Conservation (phyloP, 2,888 invertebrate species). For the Pimpla rufipes region DNA sequence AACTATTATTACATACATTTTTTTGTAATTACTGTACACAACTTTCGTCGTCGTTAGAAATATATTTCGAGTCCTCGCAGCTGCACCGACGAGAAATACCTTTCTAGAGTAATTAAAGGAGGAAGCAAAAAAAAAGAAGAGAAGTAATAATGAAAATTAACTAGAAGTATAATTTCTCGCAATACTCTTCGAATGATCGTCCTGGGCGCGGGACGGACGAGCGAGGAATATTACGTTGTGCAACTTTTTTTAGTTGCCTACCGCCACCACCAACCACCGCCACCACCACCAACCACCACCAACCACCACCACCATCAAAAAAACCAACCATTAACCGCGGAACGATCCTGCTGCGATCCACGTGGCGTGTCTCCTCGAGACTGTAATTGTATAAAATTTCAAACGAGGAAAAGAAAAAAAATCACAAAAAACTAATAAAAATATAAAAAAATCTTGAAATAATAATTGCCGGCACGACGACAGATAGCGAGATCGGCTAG, state of each 20-base stretch:
- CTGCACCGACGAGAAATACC: slow-evolving; percentile 58
- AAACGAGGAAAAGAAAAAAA: slow-evolving; percentile 51
- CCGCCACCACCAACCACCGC: slow-evolving; percentile 9
- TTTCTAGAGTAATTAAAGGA: slow-evolving; percentile 69
- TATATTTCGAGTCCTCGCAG: slow-evolving; percentile 63
- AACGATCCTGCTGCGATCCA: slow-evolving; percentile 62
- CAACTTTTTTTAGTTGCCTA: slow-evolving; percentile 47
- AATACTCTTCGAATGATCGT: slow-evolving; percentile 61
- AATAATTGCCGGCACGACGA: slow-evolving; percentile 70
- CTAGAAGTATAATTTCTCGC: slow-evolving; percentile 63
- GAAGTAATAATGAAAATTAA: slow-evolving; percentile 23
- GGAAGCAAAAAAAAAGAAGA: too few species aligned
- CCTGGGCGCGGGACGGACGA: slow-evolving; percentile 55
- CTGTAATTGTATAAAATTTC: slow-evolving; percentile 64
- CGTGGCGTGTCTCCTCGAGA: slow-evolving; percentile 65
- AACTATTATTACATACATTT: slow-evolving; percentile 47
- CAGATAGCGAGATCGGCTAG: slow-evolving; percentile 66
- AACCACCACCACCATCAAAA: slow-evolving; percentile 43
- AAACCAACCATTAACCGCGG: slow-evolving; percentile 31
- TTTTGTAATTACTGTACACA: slow-evolving; percentile 33
- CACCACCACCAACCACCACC: slow-evolving; percentile 31
- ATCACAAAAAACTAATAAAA: slow-evolving; percentile 48
- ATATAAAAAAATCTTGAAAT: slow-evolving; percentile 64
- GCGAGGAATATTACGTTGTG: slow-evolving; percentile 57
- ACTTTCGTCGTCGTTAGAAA: slow-evolving; percentile 38